phyloP scores from a whole-genome alignment of 2,797 vertebrate species.

The Chiroxiphia lanceolata region DNA sequence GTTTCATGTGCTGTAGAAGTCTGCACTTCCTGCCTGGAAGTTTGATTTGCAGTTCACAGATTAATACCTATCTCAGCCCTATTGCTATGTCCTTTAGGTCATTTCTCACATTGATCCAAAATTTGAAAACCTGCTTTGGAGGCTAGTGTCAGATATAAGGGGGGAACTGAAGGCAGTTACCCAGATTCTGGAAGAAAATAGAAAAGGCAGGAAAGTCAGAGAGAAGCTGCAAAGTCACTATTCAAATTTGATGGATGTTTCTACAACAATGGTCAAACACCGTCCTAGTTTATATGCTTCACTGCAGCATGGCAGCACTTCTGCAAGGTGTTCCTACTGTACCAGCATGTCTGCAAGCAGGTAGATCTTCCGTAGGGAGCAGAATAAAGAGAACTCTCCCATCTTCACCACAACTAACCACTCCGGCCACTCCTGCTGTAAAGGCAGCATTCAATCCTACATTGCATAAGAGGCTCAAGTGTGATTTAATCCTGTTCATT shows the following conservation, averaged over 20 bases:
- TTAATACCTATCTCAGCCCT: neutral
- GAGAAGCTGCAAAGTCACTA: neutral
- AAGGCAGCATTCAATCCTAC: neutral
- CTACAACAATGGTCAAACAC: neutral
- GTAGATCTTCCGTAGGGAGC: too few relatives aligned
- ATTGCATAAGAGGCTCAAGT: neutral
- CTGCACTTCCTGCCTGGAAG: neutral
- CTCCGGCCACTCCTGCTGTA: neutral
- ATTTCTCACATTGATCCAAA: neutral
- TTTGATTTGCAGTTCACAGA: neutral
- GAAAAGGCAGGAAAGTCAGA: neutral
- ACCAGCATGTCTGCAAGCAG: neutral
- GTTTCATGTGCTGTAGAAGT: neutral
- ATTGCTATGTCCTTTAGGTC: neutral
- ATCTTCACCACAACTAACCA: neutral
- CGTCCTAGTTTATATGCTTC: neutral
- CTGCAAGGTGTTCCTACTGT: neutral
- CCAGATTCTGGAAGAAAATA: neutral
- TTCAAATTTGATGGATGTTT: neutral
- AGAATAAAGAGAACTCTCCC: neutral
- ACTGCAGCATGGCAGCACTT: neutral
- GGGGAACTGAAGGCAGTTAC: neutral
- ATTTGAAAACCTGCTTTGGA: neutral
- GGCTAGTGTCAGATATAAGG: rapidly evolving
- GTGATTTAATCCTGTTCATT: neutral